Conservation (phyloP, 2,888 invertebrate species). For the Luffia ferchaultella region DNA sequence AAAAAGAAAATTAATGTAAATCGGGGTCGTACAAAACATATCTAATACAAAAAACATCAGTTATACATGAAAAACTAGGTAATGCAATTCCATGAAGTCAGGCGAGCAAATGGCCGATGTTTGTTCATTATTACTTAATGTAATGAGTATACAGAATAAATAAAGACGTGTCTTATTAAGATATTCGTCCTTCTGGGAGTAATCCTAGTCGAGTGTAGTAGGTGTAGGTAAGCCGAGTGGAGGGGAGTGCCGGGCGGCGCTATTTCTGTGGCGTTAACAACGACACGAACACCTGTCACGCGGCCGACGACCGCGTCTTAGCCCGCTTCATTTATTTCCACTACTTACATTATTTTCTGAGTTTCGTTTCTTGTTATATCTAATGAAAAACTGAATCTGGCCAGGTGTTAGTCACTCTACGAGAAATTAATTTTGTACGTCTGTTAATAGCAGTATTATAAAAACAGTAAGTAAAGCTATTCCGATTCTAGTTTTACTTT, state of each 20-base stretch:
- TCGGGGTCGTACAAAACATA: no score
- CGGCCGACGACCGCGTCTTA: neutral
- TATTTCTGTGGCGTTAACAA: neutral
- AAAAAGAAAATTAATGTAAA: no score
- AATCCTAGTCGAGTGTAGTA: neutral
- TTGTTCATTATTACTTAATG: no score
- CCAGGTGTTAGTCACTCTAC: no score
- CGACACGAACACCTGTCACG: neutral
- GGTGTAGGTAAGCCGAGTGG: neutral
- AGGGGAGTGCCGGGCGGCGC: neutral
- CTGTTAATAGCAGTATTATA: no score
- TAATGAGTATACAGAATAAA: no score
- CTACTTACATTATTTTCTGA: neutral
- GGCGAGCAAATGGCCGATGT: neutral
- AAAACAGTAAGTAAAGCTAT: no score
- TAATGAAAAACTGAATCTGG: no score
- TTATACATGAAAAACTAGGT: neutral
- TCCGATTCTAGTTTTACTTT: no score
- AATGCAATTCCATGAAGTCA: neutral
- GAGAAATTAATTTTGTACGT: no score
- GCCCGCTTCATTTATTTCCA: neutral
- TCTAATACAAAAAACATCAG: no score
- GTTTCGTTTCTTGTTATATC: neutral
- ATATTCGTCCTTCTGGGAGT: neutral
- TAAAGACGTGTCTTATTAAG: no score